These are phyloP conservation scores for Phodopus roborovskii DNA, from an alignment of 2,113 vertebrate species.

Conservation along the genomic window DNA sequence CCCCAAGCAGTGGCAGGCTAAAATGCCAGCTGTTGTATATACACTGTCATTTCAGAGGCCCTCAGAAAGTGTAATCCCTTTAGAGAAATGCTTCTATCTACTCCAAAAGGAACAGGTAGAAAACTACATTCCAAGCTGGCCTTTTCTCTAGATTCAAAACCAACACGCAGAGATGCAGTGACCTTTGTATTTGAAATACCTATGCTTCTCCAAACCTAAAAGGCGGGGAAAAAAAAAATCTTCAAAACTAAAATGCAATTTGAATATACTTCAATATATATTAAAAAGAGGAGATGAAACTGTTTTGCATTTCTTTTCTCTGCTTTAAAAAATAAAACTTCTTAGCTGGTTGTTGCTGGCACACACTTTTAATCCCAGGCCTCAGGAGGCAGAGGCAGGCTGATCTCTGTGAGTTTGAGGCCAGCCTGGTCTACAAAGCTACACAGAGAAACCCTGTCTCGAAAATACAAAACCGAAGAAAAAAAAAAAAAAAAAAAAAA, in stretches of 20 bases:
- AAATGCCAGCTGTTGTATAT: slow-evolving; percentile 59
- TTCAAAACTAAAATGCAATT: slow-evolving; percentile 76
- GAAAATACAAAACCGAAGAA: too few species aligned
- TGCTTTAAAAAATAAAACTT: slow-evolving; percentile 52
- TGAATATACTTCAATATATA: slow-evolving; percentile 47
- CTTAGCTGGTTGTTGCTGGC: too few species aligned
- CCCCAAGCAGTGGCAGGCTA: slow-evolving; percentile 58
- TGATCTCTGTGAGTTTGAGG: too few species aligned
- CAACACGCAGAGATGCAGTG: slow-evolving; percentile 69
- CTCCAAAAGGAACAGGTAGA: slow-evolving; percentile 70
- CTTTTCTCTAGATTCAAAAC: slow-evolving; percentile 69
- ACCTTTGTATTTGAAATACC: slow-evolving; percentile 75
- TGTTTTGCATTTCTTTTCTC: slow-evolving; percentile 51
- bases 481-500: too few species aligned
- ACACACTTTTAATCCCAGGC: too few species aligned
- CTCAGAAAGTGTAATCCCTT: slow-evolving; percentile 49
- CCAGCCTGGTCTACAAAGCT: too few species aligned
- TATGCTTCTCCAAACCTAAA: slow-evolving; percentile 79
- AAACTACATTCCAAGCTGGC: slow-evolving; percentile 73
- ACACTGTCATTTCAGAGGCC: slow-evolving; percentile 63
- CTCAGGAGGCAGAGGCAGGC: too few species aligned
- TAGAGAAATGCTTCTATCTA: slow-evolving; percentile 57
- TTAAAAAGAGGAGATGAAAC: slow-evolving; percentile 53
- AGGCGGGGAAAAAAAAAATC: slow-evolving; percentile 67
- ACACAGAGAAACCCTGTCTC: too few species aligned